Evolutionary conservation across 2,797 vertebrate genomes (phyloP).

Genomic region (Knipowitschia caucasica): DNA sequence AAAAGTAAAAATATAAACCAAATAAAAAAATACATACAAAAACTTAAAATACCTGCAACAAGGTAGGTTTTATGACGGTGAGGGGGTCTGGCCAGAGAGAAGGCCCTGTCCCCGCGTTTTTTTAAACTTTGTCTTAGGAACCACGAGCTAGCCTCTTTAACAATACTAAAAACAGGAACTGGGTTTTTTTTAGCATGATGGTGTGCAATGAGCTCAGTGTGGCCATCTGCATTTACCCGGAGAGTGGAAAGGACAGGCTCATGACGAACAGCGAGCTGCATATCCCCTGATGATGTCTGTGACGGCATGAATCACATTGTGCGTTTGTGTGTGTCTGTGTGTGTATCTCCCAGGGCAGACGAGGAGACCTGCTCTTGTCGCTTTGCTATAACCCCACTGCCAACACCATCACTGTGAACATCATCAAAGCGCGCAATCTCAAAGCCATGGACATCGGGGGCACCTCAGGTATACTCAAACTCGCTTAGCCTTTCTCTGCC

Average conservation of each 20-base stretch:
- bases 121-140: too few species aligned
- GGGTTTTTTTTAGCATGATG: not conserved
- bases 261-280: constrained; percentile 46
- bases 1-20: too few species aligned
- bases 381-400: constrained; percentile 98
- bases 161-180: not conserved
- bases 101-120: too few species aligned
- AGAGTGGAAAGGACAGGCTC: constrained; percentile 36
- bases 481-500: constrained; percentile 28
- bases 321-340: constrained; percentile 21
- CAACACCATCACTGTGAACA: constrained; percentile 97
- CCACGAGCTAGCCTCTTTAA: too few species aligned
- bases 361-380: constrained; percentile 79
- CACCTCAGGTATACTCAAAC: constrained; percentile 85
- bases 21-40: too few species aligned
- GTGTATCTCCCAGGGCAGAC: constrained; percentile 83
- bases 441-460: constrained; percentile 99
- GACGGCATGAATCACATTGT: constrained; percentile 37
- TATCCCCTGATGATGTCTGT: constrained; percentile 43
- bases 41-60: too few species aligned
- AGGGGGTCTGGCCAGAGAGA: too few species aligned
- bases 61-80: too few species aligned
- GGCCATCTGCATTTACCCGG: constrained; percentile 40
- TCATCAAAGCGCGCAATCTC: constrained; percentile 98
- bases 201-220: constrained; percentile 23